Evolutionary conservation across 2,113 vertebrate genomes (phyloP), one percentile per base, ranked within the genome.

Genomic region (Oryzias celebensis): DNA sequence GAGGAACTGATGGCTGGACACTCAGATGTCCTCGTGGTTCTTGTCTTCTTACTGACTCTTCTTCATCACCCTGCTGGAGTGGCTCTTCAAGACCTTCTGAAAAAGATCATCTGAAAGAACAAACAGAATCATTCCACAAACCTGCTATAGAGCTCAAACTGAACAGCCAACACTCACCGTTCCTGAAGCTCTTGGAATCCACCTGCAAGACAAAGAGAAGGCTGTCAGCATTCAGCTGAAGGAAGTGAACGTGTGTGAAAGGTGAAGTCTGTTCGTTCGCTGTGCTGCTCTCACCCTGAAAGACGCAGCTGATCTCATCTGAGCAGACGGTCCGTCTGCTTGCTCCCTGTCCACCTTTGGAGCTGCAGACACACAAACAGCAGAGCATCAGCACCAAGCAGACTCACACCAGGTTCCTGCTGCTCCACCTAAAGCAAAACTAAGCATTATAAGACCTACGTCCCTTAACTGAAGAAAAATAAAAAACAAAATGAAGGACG

Each of bases 41-140:
- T 70, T 28, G 26, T 42, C 53, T 2, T 58, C 31, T 17, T 49
- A 36, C 36, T 36, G 36, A 10, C 18, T 90, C 75, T 91, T 80
- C 28, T 63, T 73, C 55, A 91, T 85, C 14, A 62, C 88, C 72
- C 71, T 87, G 75, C 89, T 92, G 82, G 90, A 90, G 41, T 77
- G 85, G 45, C 90, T 92, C 46, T 56, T 73, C 63, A 89, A 3
- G 18, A 93, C 83, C 73, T 88, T 91, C 48, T 89, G 78, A 79
- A 92, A 92, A 36, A 92, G 87, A 3, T 90, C 84, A 12, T 92
- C 92, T 93, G 81, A 2, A 49, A 10, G 73, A 44, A 44, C 13
- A 53, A 4, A 22, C 4, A 50, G 12, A 69, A 24, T 20, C 50
- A 54, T 14, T 6, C 22, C 18, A 17, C n/a, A 23, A 7, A 53